Conservation (phyloP, 2,113 vertebrate genomes). For the Oryzias melastigma region DNA sequence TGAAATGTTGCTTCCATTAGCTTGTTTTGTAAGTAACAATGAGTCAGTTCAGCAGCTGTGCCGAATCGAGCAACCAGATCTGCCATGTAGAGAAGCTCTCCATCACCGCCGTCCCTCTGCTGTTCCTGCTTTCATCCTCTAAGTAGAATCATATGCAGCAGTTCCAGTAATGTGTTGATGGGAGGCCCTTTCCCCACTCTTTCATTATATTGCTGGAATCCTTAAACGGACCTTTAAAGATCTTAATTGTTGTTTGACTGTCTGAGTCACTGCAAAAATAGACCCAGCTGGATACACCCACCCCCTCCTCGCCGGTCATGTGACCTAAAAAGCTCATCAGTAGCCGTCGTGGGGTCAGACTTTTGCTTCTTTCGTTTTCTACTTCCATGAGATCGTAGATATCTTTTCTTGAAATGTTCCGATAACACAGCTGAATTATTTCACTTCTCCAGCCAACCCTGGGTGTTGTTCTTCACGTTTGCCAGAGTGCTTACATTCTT, state of each 20-base stretch:
- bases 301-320: constrained; percentile 5
- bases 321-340: constrained; percentile 14
- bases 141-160: constrained; percentile 42
- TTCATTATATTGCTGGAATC: constrained; percentile 34
- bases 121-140: neutral
- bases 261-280: constrained; percentile 35
- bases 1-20: no score
- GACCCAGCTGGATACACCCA: constrained; percentile 2
- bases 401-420: no score
- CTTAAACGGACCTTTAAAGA: constrained; percentile 30
- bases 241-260: constrained; percentile 24
- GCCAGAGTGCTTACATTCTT: constrained; percentile 15
- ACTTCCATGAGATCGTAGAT: constrained; percentile 43
- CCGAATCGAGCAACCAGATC: constrained; percentile 51
- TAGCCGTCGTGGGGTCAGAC: constrained; percentile 12
- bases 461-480: neutral
- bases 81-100: constrained; percentile 14
- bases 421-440: neutral
- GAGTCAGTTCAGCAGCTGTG: constrained; percentile 52
- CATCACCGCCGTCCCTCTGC: neutral
- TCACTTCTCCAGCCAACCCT: neutral
- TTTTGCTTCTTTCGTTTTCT: constrained; percentile 30
- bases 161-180: constrained; percentile 38
- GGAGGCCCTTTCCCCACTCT: constrained; percentile 1
- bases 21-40: constrained; percentile 31